phyloP scores from a whole-genome alignment of 2,888 invertebrate genomes.

The Aromia moschata region DNA sequence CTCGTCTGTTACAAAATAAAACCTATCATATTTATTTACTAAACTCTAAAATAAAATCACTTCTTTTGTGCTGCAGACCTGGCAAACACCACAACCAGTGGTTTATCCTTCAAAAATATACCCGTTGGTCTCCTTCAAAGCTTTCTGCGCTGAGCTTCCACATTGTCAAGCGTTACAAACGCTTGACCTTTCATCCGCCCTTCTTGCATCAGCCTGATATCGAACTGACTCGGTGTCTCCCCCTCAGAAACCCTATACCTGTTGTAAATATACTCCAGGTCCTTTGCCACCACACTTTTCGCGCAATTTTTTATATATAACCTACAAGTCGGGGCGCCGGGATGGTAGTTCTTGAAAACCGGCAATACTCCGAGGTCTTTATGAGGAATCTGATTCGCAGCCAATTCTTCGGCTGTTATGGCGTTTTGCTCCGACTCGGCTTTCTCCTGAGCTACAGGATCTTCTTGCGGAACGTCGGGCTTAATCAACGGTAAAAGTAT shows the following conservation, averaged over 20 bases:
- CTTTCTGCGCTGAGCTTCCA: constrained; percentile 75
- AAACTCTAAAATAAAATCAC: too few relatives aligned
- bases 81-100: constrained; percentile 91
- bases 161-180: constrained; percentile 83
- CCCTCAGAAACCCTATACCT: constrained; percentile 66
- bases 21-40: too few relatives aligned
- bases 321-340: constrained; percentile 82
- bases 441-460: constrained; percentile 30
- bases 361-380: constrained; percentile 78
- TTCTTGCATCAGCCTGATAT: constrained; percentile 88
- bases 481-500: constrained; percentile 47
- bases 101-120: constrained; percentile 86
- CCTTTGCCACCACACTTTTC: constrained; percentile 79
- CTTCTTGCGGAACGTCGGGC: constrained; percentile 29
- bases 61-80: constrained; percentile 61
- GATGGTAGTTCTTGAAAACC: constrained; percentile 86
- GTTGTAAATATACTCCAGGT: constrained; percentile 80
- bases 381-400: constrained; percentile 73
- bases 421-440: constrained; percentile 53
- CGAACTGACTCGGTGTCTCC: constrained; percentile 65
- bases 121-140: constrained; percentile 87
- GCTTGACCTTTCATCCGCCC: constrained; percentile 98
- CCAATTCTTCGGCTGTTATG: constrained; percentile 73
- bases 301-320: constrained; percentile 93
- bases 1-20: too few relatives aligned